These are phyloP conservation scores for Poecile montanus DNA, from an alignment of 2,797 vertebrate species.

Conservation along the genomic window DNA sequence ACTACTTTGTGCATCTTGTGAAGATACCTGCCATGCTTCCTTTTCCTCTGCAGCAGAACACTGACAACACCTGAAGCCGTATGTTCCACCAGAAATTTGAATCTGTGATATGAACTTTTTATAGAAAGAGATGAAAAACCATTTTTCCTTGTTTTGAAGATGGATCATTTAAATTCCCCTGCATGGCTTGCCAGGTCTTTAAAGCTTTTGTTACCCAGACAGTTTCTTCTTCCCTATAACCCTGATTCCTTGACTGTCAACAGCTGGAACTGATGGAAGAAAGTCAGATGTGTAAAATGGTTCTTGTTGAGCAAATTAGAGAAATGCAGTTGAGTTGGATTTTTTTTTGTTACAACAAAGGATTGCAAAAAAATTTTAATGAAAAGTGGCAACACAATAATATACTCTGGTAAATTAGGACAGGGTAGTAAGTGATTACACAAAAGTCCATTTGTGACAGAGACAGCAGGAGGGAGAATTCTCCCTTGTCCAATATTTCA, in stretches of 20 bases:
- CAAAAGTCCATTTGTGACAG: slow-evolving; percentile 70
- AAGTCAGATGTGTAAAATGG: slow-evolving; percentile 1
- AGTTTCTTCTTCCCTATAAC: not conserved
- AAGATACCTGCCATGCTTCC: not conserved
- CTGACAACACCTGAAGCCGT: not conserved
- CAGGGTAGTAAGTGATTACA: slow-evolving; percentile 62
- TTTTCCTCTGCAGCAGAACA: not conserved
- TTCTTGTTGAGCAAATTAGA: slow-evolving; percentile 21
- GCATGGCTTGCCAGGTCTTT: not conserved
- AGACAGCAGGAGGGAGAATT: slow-evolving; percentile 64
- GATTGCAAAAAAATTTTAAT: slow-evolving; percentile 37
- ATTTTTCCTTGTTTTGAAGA: slow-evolving; percentile 1
- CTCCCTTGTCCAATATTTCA: slow-evolving; percentile 68
- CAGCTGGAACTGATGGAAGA: not conserved
- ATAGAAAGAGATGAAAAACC: not conserved
- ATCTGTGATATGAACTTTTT: not conserved
- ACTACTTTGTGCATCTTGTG: not conserved
- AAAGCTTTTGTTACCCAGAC: slow-evolving; percentile 28
- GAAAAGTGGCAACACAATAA: slow-evolving; percentile 69
- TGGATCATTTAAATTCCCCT: not conserved
- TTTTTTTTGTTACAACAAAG: not conserved
- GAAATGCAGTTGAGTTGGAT: not conserved
- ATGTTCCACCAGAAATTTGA: not conserved
- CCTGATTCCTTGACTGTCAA: not conserved
- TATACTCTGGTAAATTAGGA: slow-evolving; percentile 64